phyloP scores from a whole-genome alignment of 2,888 invertebrate species.

The Apoda limacodes region DNA sequence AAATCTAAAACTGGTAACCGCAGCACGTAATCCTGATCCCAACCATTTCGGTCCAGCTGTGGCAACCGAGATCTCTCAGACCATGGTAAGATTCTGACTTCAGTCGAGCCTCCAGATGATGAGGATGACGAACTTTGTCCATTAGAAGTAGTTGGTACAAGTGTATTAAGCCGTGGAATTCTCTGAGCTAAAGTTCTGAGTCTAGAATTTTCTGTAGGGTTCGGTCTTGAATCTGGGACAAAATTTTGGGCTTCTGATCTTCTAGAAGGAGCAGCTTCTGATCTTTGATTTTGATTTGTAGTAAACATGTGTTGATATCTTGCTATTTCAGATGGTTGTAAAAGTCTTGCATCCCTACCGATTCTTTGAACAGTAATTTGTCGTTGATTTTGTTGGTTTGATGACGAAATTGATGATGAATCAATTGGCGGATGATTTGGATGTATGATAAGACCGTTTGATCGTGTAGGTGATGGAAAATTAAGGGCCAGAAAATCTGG shows the following conservation, averaged over 20 bases:
- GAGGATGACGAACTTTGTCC: slow-evolving; percentile 14
- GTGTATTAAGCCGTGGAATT: slow-evolving; percentile 41
- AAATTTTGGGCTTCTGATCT: slow-evolving; percentile 28
- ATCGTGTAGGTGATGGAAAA: slow-evolving; percentile 33
- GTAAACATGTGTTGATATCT: slow-evolving; percentile 59
- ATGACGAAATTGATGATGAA: slow-evolving; percentile 8
- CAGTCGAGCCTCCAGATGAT: slow-evolving; percentile 6
- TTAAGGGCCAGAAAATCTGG: slow-evolving; percentile 51
- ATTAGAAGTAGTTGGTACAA: slow-evolving; percentile 25
- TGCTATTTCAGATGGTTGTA: slow-evolving; percentile 62
- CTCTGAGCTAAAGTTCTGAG: slow-evolving; percentile 41
- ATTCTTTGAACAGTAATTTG: slow-evolving; percentile 70
- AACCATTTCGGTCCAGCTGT: slow-evolving; percentile 30
- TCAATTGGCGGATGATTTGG: slow-evolving; percentile 18
- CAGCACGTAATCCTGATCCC: slow-evolving; percentile 44
- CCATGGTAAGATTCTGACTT: slow-evolving; percentile 26
- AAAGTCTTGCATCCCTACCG: slow-evolving; percentile 66
- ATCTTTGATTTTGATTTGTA: slow-evolving; percentile 26
- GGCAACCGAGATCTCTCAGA: slow-evolving; percentile 32
- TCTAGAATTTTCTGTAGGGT: slow-evolving; percentile 37
- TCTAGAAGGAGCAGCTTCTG: slow-evolving; percentile 24
- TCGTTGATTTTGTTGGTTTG: slow-evolving; percentile 30
- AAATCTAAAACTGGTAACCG: slow-evolving; percentile 42
- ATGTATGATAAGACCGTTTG: slow-evolving; percentile 27
- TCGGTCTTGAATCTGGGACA: slow-evolving; percentile 33